These are phyloP conservation scores for Oreochromis mossambicus DNA, from an alignment of 2,797 vertebrate species.

Conservation along the genomic window DNA sequence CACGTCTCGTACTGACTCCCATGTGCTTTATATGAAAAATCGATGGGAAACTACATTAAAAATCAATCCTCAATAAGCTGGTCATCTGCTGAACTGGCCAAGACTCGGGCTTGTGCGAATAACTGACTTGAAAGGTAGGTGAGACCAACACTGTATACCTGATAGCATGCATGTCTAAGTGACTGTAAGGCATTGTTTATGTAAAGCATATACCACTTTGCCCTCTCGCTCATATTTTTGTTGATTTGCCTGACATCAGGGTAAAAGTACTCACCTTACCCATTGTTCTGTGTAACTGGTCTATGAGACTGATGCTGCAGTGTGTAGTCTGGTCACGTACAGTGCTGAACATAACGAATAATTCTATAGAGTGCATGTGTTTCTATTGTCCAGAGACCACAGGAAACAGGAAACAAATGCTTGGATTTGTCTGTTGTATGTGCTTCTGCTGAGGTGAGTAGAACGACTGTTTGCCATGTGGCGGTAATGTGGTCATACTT, in stretches of 20 bases:
- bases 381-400: neutral
- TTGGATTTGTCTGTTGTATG: neutral
- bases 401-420: neutral
- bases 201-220: neutral
- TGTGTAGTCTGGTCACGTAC: neutral
- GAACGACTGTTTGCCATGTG: fast-evolving
- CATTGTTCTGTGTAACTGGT: neutral
- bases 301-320: neutral
- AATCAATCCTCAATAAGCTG: neutral
- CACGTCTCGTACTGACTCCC: neutral
- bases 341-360: neutral
- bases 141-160: neutral
- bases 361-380: neutral
- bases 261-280: neutral
- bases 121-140: neutral
- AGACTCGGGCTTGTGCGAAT: neutral
- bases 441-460: neutral
- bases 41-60: neutral
- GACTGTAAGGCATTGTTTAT: neutral
- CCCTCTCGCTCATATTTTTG: neutral
- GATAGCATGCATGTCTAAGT: neutral
- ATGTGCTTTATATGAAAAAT: neutral
- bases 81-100: neutral
- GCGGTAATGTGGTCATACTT: fast-evolving
- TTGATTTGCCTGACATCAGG: neutral